Conservation (phyloP, 2,888 invertebrate species). For the Parascotia fuliginaria region DNA sequence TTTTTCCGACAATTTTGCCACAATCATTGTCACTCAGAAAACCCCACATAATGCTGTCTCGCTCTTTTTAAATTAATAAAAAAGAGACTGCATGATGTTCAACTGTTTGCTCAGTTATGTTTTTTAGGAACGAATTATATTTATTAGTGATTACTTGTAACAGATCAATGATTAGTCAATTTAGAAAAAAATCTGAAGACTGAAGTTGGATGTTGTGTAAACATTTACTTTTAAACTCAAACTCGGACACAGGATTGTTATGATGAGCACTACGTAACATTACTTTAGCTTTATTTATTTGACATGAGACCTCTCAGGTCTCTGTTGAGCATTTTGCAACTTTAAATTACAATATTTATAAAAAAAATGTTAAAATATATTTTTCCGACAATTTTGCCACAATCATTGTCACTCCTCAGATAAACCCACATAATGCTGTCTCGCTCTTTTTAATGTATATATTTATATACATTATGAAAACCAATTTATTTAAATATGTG, state of each 20-base stretch:
- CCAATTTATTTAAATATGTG: no score
- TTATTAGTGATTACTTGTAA: constrained; percentile 42
- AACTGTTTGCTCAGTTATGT: constrained; percentile 10
- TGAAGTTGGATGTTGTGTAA: constrained; percentile 70
- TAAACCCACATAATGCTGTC: background rate
- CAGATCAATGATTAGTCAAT: constrained; percentile 76
- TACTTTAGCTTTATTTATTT: no score
- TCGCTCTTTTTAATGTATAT: background rate
- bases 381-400: no score
- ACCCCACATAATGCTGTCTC: background rate
- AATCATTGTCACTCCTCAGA: background rate
- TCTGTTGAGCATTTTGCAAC: no score
- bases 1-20: no score
- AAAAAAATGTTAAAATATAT: no score
- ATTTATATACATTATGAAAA: no score
- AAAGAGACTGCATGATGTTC: background rate
- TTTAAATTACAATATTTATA: no score
- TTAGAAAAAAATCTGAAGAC: constrained; percentile 78
- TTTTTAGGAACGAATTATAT: constrained; percentile 8
- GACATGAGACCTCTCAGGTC: no score
- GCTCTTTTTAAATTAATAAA: background rate
- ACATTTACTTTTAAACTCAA: constrained; percentile 26
- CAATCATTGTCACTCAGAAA: background rate
- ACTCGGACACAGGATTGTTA: constrained; percentile 19
- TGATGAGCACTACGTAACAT: background rate